Conservation (phyloP, 2,113 vertebrate genomes). For the Motacilla alba region DNA sequence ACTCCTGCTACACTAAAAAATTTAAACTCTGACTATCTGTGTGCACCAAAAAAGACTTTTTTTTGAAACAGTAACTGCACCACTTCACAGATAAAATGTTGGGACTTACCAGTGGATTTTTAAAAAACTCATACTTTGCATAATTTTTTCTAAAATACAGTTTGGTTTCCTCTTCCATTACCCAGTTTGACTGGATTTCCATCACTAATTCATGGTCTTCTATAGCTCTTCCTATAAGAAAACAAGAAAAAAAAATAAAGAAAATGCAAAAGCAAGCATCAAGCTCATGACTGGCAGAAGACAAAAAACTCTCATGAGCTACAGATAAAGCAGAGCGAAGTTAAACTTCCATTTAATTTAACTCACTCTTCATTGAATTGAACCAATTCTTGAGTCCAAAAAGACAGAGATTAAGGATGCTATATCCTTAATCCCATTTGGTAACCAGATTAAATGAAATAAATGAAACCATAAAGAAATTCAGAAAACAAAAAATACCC, state of each 20-base stretch:
- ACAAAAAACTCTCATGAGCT: background rate
- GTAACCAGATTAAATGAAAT: background rate
- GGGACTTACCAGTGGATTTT: conserved; percentile 89
- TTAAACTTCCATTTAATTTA: background rate
- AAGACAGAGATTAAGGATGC: background rate
- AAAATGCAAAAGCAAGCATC: background rate
- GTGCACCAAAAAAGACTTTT: background rate
- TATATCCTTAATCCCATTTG: background rate
- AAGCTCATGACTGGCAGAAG: background rate
- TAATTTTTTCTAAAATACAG: conserved; percentile 97
- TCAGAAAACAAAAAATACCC: background rate
- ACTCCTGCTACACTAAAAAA: background rate
- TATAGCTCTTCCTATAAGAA: conserved; percentile 86
- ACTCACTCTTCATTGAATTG: background rate
- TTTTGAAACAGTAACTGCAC: background rate
- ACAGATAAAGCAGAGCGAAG: background rate
- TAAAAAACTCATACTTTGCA: conserved; percentile 98
- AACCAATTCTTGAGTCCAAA: background rate
- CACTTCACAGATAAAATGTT: background rate
- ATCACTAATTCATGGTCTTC: conserved; percentile 94
- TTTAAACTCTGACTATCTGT: background rate
- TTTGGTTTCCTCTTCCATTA: conserved; percentile 86
- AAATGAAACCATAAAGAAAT: background rate
- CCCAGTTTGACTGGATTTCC: conserved; percentile 89
- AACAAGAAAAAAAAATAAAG: background rate